These are phyloP conservation scores for Leptura quadrifasciata DNA, from an alignment of 2,888 invertebrate species.

Conservation along the genomic window DNA sequence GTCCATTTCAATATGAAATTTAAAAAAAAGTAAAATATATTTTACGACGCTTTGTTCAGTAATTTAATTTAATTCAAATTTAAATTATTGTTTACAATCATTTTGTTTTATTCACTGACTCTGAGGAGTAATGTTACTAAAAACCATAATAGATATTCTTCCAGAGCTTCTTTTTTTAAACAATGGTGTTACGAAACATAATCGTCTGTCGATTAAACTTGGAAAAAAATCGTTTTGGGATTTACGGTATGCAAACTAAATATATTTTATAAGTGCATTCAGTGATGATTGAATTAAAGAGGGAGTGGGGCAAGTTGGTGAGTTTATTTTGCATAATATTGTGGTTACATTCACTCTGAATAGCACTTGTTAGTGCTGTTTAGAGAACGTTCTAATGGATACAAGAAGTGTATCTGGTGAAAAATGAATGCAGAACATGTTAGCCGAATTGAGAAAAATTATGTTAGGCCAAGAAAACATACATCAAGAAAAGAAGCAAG, in stretches of 20 bases:
- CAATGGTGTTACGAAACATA: not conserved
- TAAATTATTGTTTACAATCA: not conserved
- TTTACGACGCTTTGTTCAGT: constrained; percentile 1
- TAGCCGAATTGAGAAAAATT: too few relatives aligned
- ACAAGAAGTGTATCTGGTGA: too few relatives aligned
- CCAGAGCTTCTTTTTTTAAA: not conserved
- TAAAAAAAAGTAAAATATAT: not conserved
- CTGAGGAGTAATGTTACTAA: not conserved
- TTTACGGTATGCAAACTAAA: not conserved
- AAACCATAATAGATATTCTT: not conserved
- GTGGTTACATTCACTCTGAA: too few relatives aligned
- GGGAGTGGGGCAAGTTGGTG: too few relatives aligned
- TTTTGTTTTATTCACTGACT: constrained; percentile 7
- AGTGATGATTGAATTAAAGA: not conserved
- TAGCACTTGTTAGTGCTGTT: too few relatives aligned
- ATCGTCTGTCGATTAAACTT: not conserved
- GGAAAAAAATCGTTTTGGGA: not conserved
- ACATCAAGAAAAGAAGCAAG: too few relatives aligned
- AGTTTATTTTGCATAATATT: too few relatives aligned
- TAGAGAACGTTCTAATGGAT: too few relatives aligned
- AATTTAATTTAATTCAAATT: not conserved
- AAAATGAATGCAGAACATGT: too few relatives aligned
- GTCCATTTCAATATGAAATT: not conserved
- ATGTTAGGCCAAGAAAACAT: too few relatives aligned
- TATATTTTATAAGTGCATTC: not conserved